These are phyloP conservation scores for Beris chalybata DNA, from an alignment of 2,888 invertebrate genomes.

Conservation along the genomic window DNA sequence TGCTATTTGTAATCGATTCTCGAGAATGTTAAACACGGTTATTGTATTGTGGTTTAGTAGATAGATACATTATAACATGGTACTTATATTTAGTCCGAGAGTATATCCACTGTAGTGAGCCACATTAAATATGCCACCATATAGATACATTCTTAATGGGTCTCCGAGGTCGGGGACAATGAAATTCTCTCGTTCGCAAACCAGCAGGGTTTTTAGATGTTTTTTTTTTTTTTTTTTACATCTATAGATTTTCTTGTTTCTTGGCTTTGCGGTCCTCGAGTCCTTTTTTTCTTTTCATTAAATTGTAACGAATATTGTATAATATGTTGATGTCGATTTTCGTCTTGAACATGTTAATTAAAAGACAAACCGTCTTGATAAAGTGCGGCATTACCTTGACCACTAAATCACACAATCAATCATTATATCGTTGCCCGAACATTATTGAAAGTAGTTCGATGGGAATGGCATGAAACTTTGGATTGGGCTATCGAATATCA, in stretches of 20 bases:
- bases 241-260: slow-evolving; percentile 12
- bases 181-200: slow-evolving; percentile 3
- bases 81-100: neutral
- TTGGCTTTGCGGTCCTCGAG: too few species aligned
- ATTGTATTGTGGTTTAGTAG: neutral
- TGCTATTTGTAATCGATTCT: slow-evolving; percentile 27
- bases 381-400: too few species aligned
- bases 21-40: slow-evolving; percentile 4
- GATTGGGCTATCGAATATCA: too few species aligned
- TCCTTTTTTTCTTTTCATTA: too few species aligned
- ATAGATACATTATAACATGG: neutral
- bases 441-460: too few species aligned
- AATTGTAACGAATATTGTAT: too few species aligned
- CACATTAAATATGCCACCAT: slow-evolving; percentile 13
- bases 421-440: too few species aligned
- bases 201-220: slow-evolving; percentile 3
- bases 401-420: too few species aligned
- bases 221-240: neutral
- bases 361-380: too few species aligned
- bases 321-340: too few species aligned
- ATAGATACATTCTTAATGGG: slow-evolving; percentile 5
- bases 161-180: slow-evolving; percentile 14
- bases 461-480: too few species aligned
- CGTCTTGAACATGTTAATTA: too few species aligned
- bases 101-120: neutral